Evolutionary conservation across 1,140 invertebrate species (phyloP), one percentile per base, ranked within the genome.

Genomic region (Apis laboriosa): DNA sequence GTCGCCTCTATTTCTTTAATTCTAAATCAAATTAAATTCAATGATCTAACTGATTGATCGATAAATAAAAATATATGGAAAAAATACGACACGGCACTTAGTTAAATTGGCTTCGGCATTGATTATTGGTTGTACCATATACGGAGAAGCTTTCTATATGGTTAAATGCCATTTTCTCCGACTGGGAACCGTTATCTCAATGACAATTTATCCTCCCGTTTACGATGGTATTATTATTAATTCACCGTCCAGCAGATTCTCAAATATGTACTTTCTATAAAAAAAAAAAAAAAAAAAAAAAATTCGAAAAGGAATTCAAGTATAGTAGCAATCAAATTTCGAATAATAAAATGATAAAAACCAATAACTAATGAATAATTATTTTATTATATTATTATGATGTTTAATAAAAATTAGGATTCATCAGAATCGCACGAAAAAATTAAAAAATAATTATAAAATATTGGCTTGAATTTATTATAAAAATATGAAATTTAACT

Each of bases 161-260:
- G 9, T 74, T 74, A 75, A 75, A 61, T 75, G 56, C 58, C 43
- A 75, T 75, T 75, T 75, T 75, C 72, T 49, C 58, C 72, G n/a
- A 75, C 13, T 49, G 28, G 28, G 21, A n/a, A 75, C 72, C 72
- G 72, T 75, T 75, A 75, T 49, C 19, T 15, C 72, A 49, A 17
- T 51, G 72, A 61, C 34, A 34, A 49, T 75, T 60, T 61, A 49
- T 61, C 43, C 58, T 24, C 15, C 56, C 72, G 58, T 61, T 49
- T 24, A 58, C 72, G 72, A 61, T 61, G n/a, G 15, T 34, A 28
- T 75, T 63, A 60, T 74, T 74, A 60, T 74, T 74, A 56, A 74
- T 74, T 74, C 4, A 17, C 12, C 34, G n/a, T 60, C 11, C 72
- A 0, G 11, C 1, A n/a, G 15, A 17, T 13, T 24, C 0, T 5